Base-by-base conservation (phyloP, 2,888 invertebrate genomes). In the Ormyrus labotus region DNA sequence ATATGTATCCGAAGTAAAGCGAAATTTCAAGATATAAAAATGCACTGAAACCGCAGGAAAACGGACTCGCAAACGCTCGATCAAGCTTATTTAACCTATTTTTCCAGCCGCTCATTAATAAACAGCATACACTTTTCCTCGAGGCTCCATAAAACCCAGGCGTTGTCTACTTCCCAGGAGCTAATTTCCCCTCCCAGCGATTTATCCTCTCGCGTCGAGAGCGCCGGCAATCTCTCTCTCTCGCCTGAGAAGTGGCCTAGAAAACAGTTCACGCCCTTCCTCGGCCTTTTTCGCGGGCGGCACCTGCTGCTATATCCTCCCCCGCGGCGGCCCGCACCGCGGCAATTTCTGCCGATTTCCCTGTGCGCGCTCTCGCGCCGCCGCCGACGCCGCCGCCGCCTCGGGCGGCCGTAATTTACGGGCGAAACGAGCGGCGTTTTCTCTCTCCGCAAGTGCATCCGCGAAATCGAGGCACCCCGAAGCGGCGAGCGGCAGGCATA, bases 401-500 rank as follows among this genome's bases (percentile, higher is more conserved):
- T 34, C 34, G 34, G 34, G 34, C 34, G 34, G 34, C 34, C 34
- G 34, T 34, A 34, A 34, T 34, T 34, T 34, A 34, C 34, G 34
- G 34, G 76, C 69, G 76, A 71, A n/a, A 61, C 57, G 72, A 72
- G 77, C 50, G 34, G 34, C 58, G 6, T 13, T 34, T 13, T 10
- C 47, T 57, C 57, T 34, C 6, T 58, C 10, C 13, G 72, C 57
- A 63, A 51, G 72, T 53, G 72, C 67, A 67, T 51, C 60, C 81
- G 82, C 68, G 67, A 53, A 19, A 70, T 68, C 45, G 69, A 53
- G 64, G 48, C 45, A 58, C 80, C 76, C 80, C 72, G 80, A 55
- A 80, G 81, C 73, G 75, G 60, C 74, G 63, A 79, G 80, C 60
- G 75, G 81, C 77, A 84, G 85, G 87, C 87, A 87, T 87, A 87